These are phyloP conservation scores for Macroteleia sp. DNA, from an alignment of 2,888 invertebrate genomes.

Conservation along the genomic window DNA sequence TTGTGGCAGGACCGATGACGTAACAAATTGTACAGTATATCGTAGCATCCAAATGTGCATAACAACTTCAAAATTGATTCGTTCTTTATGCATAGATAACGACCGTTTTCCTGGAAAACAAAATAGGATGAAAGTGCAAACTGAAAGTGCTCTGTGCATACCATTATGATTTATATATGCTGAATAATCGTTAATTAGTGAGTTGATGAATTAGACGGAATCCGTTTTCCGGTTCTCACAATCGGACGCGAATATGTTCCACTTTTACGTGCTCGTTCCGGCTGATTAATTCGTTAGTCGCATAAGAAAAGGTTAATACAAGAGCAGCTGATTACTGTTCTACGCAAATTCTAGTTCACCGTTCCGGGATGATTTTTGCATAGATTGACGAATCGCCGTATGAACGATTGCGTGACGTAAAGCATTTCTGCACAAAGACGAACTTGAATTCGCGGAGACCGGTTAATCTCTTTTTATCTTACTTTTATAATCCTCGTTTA, in stretches of 20 bases:
- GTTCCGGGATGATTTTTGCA: conserved; percentile 12
- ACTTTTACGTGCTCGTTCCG: conserved; percentile 34
- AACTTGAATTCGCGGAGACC: conserved; percentile 61
- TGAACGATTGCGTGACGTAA: conserved; percentile 69
- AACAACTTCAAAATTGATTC: conserved; percentile 32
- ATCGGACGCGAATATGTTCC: conserved; percentile 28
- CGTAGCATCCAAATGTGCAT: conserved; percentile 26
- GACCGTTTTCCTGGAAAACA: neutral
- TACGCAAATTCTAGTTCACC: conserved; percentile 45
- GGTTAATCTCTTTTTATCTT: conserved; percentile 62
- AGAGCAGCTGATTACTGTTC: conserved; percentile 31
- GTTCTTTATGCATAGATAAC: neutral
- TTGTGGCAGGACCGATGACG: conserved; percentile 16
- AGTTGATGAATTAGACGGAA: conserved; percentile 20
- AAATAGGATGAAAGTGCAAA: conserved; percentile 23
- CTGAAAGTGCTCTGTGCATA: neutral
- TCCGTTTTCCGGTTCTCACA: conserved; percentile 42
- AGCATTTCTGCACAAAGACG: conserved; percentile 63
- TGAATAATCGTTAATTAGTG: conserved; percentile 39
- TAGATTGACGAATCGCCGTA: neutral
- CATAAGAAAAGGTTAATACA: conserved; percentile 25
- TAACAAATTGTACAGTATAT: conserved; percentile 17
- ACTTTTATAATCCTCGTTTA: conserved; percentile 30
- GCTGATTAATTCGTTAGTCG: conserved; percentile 56
- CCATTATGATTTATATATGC: conserved; percentile 30